Conservation (phyloP, 2,113 vertebrate genomes). For the Machaerirhynchus nigripectus region DNA sequence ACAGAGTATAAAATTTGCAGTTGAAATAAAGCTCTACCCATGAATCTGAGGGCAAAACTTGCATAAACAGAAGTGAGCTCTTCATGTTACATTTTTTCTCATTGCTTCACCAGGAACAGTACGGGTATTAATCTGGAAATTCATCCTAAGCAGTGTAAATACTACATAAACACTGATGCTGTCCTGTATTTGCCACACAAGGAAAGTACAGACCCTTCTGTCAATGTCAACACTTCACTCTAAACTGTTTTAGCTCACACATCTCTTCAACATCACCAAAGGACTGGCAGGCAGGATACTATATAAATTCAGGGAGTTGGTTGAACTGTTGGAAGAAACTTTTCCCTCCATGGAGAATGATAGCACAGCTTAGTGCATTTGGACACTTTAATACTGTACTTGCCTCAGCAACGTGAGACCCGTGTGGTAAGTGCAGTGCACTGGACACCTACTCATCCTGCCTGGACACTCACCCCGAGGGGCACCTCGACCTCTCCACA, state of each 20-base stretch:
- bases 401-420: rapidly evolving
- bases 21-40: background rate
- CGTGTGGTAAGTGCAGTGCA: rapidly evolving
- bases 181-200: rapidly evolving
- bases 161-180: rapidly evolving
- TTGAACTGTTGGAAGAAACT: background rate
- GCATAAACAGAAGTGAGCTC: background rate
- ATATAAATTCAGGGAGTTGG: rapidly evolving
- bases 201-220: background rate
- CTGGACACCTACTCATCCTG: rapidly evolving
- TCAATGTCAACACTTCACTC: rapidly evolving
- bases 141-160: rapidly evolving
- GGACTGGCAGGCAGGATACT: rapidly evolving
- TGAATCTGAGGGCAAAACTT: background rate
- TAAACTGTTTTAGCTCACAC: background rate
- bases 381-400: rapidly evolving
- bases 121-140: background rate
- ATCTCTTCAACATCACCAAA: background rate
- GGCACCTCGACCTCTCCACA: rapidly evolving
- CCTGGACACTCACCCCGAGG: background rate
- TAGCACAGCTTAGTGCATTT: rapidly evolving
- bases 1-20: background rate
- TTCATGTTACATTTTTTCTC: background rate
- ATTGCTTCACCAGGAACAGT: background rate
- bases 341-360: rapidly evolving